Base-by-base conservation (phyloP, 2,888 invertebrate genomes). In the Nomada ruficornis region DNA sequence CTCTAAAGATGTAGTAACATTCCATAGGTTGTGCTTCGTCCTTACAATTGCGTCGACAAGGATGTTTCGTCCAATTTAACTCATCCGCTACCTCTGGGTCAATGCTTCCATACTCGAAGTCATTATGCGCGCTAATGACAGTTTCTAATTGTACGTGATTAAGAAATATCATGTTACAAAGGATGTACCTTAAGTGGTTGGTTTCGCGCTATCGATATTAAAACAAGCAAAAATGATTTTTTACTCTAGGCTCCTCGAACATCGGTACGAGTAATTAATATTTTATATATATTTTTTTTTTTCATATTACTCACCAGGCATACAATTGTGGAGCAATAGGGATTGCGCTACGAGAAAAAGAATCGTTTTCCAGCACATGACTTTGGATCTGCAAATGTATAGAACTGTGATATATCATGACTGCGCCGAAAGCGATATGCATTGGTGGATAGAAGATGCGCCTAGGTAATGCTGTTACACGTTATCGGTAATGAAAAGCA, bases 1-100 rank as follows among this genome's bases (percentile, higher is more conserved):
- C 90, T n/a, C 94, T 95, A 89, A 97, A 97, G 88, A 95, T 94
- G 91, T 97, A 98, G 75, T 95, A 95, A 90, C 97, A 97, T 36
- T 95, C 95, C 96, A 96, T 96, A 1, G 96, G 95, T 9, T 95
- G 94, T 2, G 91, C 94, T 0, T 95, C 95, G 82, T 95, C 95
- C 29, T 91, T 94, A 91, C 97, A 97, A 89, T 95, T 94, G 88
- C 97, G 95, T 44, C 95, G 94, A 92, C 97, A 97, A 0, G 96
- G 96, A 90, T 95, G 95, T 9, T 62, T 59, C 0, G 55, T 74
- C 89, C 86, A 86, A 47, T 87, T 79, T 2, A 87, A 47, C 36
- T 72, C 64, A 42, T 89, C 86, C 0, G 57, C 80, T 3, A 77
- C 36, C 7, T 84, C 75, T 15, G 73, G 68, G 2, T 89, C 82